A percentile compares a stretch with the other conserved stretches of the same genome.
Evolutionary conservation across 53 echinoderm and acorn worm species (phyloP).

Genomic region (Zoroaster sp.): DNA sequence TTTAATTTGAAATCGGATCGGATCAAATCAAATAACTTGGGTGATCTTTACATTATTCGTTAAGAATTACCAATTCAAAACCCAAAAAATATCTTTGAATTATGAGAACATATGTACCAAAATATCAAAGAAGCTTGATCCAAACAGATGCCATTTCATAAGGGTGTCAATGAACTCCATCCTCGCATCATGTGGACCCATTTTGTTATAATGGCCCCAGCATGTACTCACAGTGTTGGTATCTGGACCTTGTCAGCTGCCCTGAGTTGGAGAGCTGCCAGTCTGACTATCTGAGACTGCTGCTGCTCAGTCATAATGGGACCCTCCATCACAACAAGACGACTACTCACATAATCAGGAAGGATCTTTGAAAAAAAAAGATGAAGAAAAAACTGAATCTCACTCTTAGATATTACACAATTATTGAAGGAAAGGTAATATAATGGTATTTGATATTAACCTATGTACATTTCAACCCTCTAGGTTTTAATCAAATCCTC

Average conservation of each 20-base stretch:
- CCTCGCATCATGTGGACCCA: constrained; percentile 62
- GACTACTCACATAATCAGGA: constrained; percentile 72
- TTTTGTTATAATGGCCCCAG: background rate
- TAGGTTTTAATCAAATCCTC: background rate
- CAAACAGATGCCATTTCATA: constrained; percentile 70
- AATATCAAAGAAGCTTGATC: constrained; percentile 80
- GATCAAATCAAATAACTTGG: no score
- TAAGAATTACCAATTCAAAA: background rate
- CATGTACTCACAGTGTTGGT: constrained; percentile 78
- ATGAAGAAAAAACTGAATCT: no score
- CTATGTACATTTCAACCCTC: background rate
- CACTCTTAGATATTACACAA: background rate
- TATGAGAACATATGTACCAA: background rate
- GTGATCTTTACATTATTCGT: background rate
- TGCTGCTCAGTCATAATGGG: constrained; percentile 57
- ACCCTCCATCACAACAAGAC: constrained; percentile 52
- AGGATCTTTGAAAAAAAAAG: no score
- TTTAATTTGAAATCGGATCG: no score
- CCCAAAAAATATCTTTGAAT: background rate
- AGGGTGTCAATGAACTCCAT: constrained; percentile 63
- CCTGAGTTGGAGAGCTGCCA: constrained; percentile 74
- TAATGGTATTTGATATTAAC: background rate
- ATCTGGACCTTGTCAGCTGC: constrained; percentile 78
- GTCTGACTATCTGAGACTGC: constrained; percentile 46
- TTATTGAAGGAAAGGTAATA: background rate